Conservation (phyloP, 2,888 invertebrate genomes). For the Aquatica leii region DNA sequence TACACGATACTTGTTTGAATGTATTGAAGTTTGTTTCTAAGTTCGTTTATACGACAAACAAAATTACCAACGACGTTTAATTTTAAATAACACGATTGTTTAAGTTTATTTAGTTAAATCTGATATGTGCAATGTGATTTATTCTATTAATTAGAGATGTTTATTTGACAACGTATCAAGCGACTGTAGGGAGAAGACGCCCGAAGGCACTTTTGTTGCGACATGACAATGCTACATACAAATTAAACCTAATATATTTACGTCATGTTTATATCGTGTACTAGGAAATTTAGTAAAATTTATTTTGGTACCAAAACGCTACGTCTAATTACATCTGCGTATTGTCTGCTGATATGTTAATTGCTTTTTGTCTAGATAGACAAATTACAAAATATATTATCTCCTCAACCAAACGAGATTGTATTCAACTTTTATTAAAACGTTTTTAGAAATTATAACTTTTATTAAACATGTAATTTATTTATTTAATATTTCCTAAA, state of each 20-base stretch:
- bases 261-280: slow-evolving; percentile 28
- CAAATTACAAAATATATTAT: no score
- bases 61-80: slow-evolving; percentile 5
- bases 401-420: no score
- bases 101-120: slow-evolving; percentile 7
- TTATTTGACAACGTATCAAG: slow-evolving; percentile 19
- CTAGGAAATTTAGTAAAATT: no score
- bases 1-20: slow-evolving; percentile 21
- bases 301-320: no score
- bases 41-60: not conserved
- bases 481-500: no score
- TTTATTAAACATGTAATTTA: no score
- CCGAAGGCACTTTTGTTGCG: slow-evolving; percentile 34
- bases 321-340: no score
- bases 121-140: slow-evolving; percentile 27
- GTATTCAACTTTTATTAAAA: no score
- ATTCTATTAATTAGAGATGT: slow-evolving; percentile 32
- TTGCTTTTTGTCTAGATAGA: no score
- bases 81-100: not conserved
- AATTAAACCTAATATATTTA: slow-evolving; percentile 36
- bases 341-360: no score
- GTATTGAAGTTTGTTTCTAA: no score
- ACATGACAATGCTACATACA: slow-evolving; percentile 33
- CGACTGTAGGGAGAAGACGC: slow-evolving; percentile 25
- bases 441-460: no score